phyloP scores from a whole-genome alignment of 2,113 vertebrate species.

The Osmerus eperlanus region DNA sequence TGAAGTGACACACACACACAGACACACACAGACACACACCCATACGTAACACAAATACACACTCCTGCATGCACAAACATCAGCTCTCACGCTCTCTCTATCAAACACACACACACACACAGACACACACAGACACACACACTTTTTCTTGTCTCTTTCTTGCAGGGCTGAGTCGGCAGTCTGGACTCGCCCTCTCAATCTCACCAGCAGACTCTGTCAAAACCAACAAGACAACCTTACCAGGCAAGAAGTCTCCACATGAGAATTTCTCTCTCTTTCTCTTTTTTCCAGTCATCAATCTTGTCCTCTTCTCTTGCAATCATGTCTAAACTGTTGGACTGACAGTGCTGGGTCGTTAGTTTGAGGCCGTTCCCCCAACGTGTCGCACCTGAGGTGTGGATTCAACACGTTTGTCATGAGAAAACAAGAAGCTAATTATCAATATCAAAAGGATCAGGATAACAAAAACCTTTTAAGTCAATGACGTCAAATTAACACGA shows the following conservation, averaged over 20 bases:
- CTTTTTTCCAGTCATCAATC: background rate
- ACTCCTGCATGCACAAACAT: background rate
- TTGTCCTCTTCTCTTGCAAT: background rate
- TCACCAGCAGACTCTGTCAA: conserved; percentile 43
- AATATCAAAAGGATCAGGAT: conserved; percentile 17
- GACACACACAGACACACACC: conserved; percentile 8
- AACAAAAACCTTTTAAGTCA: conserved; percentile 13
- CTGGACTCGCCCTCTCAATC: conserved; percentile 22
- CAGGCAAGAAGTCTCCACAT: conserved; percentile 25
- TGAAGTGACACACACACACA: conserved; percentile 31
- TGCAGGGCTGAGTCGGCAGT: conserved; percentile 28
- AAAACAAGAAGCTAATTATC: conserved; percentile 2
- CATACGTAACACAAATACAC: conserved; percentile 1
- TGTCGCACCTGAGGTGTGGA: background rate
- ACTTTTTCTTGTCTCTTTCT: background rate
- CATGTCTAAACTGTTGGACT: conserved; percentile 1
- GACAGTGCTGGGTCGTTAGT: background rate
- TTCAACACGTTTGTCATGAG: background rate
- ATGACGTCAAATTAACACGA: conserved; percentile 17
- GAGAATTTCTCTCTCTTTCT: background rate
- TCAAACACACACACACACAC: background rate
- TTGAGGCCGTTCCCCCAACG: background rate
- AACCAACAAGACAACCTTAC: conserved; percentile 29
- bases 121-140: conserved; percentile 1
- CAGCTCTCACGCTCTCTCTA: background rate